phyloP scores from a whole-genome alignment of 2,797 vertebrate genomes.

The Hyperoplus immaculatus region DNA sequence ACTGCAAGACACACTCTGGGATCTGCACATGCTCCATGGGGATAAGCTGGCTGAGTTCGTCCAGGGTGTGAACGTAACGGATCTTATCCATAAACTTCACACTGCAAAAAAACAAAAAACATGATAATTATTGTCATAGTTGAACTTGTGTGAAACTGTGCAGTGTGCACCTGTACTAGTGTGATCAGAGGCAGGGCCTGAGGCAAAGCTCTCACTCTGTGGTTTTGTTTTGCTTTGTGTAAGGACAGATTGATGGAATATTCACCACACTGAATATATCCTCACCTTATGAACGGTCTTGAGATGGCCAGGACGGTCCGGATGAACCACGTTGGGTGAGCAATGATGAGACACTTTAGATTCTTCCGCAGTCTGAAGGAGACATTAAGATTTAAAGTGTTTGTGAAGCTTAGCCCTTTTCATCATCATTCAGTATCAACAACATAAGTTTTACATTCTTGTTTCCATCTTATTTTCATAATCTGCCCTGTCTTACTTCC shows the following conservation, averaged over 20 bases:
- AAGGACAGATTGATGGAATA: background rate
- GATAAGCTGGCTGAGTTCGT: constrained; percentile 92
- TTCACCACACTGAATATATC: background rate
- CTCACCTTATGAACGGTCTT: constrained; percentile 96
- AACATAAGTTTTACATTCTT: background rate
- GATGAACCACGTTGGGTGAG: constrained; percentile 98
- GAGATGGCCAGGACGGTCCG: constrained; percentile 95
- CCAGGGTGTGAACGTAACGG: constrained; percentile 93
- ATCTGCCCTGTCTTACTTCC: constrained; percentile 83
- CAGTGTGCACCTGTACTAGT: background rate
- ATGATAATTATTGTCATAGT: background rate
- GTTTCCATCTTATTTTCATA: background rate
- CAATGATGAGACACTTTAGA: constrained; percentile 95
- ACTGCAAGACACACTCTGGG: constrained; percentile 95
- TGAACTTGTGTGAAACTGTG: background rate
- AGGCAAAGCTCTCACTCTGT: background rate
- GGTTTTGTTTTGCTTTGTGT: background rate
- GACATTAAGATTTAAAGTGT: constrained; percentile 9
- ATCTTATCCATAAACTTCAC: constrained; percentile 98
- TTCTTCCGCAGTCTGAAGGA: constrained; percentile 92
- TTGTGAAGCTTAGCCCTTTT: background rate
- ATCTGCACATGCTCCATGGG: constrained; percentile 98
- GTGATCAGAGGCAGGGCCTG: background rate
- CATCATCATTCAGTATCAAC: background rate
- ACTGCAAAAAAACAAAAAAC: constrained; percentile 72